Evolutionary conservation across 2,888 invertebrate species (phyloP), one percentile per base, ranked within the genome.

Genomic region (Perizoma affinitatum): DNA sequence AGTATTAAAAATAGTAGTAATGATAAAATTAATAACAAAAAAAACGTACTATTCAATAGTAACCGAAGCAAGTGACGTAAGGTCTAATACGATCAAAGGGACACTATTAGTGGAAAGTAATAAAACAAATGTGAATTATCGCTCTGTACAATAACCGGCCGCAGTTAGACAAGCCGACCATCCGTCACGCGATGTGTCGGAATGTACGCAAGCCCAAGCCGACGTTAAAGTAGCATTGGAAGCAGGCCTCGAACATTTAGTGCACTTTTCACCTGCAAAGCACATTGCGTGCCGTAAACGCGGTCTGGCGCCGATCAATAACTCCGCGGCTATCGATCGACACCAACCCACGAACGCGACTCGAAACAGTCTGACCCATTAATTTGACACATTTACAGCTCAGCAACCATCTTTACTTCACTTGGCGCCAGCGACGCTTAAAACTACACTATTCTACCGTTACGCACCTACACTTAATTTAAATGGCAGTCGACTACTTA

Each of bases 21-120:
- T 68, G 79, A 80, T 82, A 77, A 80, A 74, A 81, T 77, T 78
- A 78, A 75, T 78, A 82, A 82, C 76, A 76, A 79, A 75, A 79
- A 75, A 74, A 22, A 22, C 68, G 65, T 74, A 73, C 74, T 74
- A 73, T 71, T 59, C 65, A 61, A 76, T 75, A 77, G 73, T 75
- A 66, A 62, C 57, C 70, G 71, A 74, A 76, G 75, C 75, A 68
- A 75, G 74, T 73, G 69, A 75, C 73, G 72, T 70, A 62, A 52
- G 73, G 67, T 72, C 72, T 74, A 70, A 72, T 74, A 58, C 58
- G 54, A 54, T 56, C 45, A 10, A 71, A 67, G 66, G 68, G 63
- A 66, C 63, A 61, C 65, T 69, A 61, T 54, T 40, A 54, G 52
- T 47, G 67, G 57, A 53, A 61, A 52, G 42, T 41, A 54, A 49